Evolutionary conservation across 2,113 vertebrate species (phyloP).

Genomic region (Eulemur macaco): DNA sequence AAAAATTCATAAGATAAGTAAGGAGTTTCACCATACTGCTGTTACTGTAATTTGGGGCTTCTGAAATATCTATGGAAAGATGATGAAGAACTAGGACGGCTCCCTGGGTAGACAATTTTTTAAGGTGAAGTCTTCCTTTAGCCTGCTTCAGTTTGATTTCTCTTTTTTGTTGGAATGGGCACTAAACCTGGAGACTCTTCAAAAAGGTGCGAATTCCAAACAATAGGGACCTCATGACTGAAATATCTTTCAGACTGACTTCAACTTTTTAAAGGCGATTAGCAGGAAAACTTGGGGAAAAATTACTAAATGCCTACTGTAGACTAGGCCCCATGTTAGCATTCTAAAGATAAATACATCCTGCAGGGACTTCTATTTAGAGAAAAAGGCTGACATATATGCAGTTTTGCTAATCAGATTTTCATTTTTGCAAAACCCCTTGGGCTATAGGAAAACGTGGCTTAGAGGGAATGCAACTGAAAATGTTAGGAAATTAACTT

Average conservation of each 20-base stretch:
- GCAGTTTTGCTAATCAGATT: not conserved
- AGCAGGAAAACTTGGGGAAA: not conserved
- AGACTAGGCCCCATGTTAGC: not conserved
- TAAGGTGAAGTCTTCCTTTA: not conserved
- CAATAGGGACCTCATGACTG: not conserved
- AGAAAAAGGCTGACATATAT: not conserved
- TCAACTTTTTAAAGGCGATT: not conserved
- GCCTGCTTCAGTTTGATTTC: not conserved
- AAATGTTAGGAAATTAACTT: not conserved
- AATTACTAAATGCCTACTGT: not conserved
- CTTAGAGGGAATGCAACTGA: not conserved
- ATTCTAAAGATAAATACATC: not conserved
- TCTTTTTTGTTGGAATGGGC: not conserved
- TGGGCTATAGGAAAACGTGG: not conserved
- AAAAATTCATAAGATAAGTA: not conserved
- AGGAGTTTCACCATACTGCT: not conserved
- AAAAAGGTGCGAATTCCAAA: conserved; percentile 13
- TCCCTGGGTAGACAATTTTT: not conserved
- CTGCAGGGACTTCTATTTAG: not conserved
- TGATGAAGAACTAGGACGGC: not conserved
- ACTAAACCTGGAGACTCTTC: not conserved
- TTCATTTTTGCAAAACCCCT: not conserved
- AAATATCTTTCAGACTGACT: not conserved
- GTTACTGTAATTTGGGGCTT: not conserved
- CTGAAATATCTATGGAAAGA: not conserved